phyloP scores from a whole-genome alignment of 2,888 invertebrate species.

The Euzophera pinguis region DNA sequence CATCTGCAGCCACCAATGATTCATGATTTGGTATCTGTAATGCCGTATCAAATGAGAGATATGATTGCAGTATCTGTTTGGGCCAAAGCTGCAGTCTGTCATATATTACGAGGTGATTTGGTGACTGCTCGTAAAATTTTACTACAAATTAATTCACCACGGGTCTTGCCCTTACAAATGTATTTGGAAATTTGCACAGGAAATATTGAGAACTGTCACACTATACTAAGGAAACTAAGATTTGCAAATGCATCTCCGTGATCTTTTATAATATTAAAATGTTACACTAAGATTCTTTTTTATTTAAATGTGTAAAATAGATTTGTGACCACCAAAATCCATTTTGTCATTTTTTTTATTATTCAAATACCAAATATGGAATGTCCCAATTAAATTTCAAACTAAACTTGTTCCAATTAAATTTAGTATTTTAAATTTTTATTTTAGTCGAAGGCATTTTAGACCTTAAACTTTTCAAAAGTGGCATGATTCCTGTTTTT shows the following conservation, averaged over 20 bases:
- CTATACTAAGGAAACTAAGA: constrained; percentile 63
- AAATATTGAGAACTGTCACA: constrained; percentile 73
- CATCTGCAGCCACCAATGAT: constrained; percentile 89
- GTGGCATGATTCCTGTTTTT: no score
- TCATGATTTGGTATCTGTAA: constrained; percentile 65
- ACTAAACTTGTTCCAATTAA: no score
- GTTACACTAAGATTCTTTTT: neutral
- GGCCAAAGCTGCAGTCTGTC: constrained; percentile 76
- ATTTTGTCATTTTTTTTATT: no score
- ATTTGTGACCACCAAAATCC: no score
- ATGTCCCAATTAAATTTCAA: no score
- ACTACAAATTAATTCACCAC: constrained; percentile 68
- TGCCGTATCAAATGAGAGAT: constrained; percentile 66
- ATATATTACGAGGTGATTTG: constrained; percentile 67
- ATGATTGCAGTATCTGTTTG: constrained; percentile 73
- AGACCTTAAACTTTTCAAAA: no score
- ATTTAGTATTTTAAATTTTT: no score
- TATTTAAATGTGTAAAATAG: neutral
- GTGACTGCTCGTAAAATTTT: constrained; percentile 70
- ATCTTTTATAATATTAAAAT: neutral
- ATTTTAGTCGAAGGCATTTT: no score
- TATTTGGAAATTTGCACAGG: constrained; percentile 79
- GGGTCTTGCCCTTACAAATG: constrained; percentile 74
- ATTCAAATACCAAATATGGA: no score
- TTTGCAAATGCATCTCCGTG: constrained; percentile 42